Evolutionary conservation across 2,113 vertebrate genomes (phyloP).

Genomic region (Mungos mungo): DNA sequence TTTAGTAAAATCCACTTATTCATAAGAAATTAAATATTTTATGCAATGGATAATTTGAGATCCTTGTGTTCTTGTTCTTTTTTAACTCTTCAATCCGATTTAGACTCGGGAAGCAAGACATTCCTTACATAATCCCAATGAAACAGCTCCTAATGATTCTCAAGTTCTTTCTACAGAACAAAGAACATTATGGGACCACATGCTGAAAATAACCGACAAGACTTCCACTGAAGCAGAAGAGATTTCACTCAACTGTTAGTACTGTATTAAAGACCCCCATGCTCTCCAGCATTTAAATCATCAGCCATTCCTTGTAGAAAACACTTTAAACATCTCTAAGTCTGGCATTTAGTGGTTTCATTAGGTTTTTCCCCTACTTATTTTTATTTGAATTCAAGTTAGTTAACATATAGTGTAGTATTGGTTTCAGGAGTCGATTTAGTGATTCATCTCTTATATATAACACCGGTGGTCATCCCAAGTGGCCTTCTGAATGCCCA

Average conservation of each 20-base stretch:
- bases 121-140: conserved; percentile 64
- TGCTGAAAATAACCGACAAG: conserved; percentile 59
- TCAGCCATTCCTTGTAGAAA: background rate
- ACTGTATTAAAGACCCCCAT: conserved; percentile 33
- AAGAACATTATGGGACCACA: conserved; percentile 60
- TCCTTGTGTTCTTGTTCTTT: conserved; percentile 73
- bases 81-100: conserved; percentile 75
- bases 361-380: too few relatives aligned
- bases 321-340: background rate
- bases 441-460: too few relatives aligned
- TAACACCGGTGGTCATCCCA: too few relatives aligned
- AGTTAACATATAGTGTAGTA: too few relatives aligned
- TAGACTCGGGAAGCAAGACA: conserved; percentile 58
- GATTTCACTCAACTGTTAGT: conserved; percentile 45
- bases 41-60: conserved; percentile 77
- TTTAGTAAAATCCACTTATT: conserved; percentile 79
- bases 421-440: too few relatives aligned
- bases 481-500: too few relatives aligned
- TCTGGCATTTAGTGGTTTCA: background rate
- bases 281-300: background rate
- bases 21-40: conserved; percentile 81
- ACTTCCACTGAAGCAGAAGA: conserved; percentile 45
- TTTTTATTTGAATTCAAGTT: too few relatives aligned
- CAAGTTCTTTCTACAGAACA: conserved; percentile 66
- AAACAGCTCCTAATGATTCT: conserved; percentile 58